These are phyloP conservation scores for Himalopsyche tibetana DNA, from an alignment of 2,888 invertebrate genomes.

Conservation along the genomic window DNA sequence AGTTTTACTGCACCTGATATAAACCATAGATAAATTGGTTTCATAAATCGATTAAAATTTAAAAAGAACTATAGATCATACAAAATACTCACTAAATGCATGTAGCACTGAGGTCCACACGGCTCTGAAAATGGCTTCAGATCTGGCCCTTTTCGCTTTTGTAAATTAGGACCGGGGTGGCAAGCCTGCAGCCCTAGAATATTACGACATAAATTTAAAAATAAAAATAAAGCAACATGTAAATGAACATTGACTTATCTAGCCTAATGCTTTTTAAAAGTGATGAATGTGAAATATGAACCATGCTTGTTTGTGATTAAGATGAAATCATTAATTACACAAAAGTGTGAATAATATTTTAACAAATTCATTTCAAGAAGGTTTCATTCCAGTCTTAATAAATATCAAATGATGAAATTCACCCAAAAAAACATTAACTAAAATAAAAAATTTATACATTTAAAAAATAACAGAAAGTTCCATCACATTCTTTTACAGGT, in stretches of 20 bases:
- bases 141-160: slow-evolving; percentile 92
- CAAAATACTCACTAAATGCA: slow-evolving; percentile 82
- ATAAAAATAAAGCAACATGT: not conserved
- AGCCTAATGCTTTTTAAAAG: not conserved
- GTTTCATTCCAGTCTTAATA: too few species aligned
- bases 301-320: not conserved
- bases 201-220: not conserved
- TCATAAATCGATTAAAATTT: not conserved
- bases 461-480: too few species aligned
- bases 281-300: slow-evolving; percentile 10
- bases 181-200: slow-evolving; percentile 88
- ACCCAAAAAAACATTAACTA: too few species aligned
- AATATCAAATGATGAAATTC: too few species aligned
- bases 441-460: too few species aligned
- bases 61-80: slow-evolving; percentile 56
- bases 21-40: not conserved
- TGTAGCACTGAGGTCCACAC: slow-evolving; percentile 91
- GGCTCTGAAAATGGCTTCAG: slow-evolving; percentile 90
- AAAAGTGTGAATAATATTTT: too few species aligned
- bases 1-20: not conserved
- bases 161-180: slow-evolving; percentile 93
- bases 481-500: too few species aligned
- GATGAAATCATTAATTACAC: not conserved
- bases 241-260: not conserved
- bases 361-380: too few species aligned